Base-by-base conservation (phyloP, 2,888 invertebrate species). In the Sesia apiformis region DNA sequence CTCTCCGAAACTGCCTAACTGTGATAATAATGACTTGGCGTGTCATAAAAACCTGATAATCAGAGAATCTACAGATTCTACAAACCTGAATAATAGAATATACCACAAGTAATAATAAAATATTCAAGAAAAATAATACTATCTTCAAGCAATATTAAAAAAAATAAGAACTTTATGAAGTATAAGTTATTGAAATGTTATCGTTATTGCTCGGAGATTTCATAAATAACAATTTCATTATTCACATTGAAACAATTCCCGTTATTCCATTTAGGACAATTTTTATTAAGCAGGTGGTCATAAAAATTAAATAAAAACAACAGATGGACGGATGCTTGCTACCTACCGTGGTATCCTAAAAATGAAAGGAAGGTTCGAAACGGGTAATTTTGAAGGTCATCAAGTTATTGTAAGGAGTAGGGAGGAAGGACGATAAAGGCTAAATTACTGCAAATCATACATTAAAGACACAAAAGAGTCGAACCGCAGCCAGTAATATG, bases 1-100 rank as follows among this genome's bases (percentile, higher is more conserved):
- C 67, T 60, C 68, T 63, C 58, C 65, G 72, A 73, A 74, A 75
- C 71, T 73, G 39, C 69, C 67, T 78, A 72, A 77, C 74, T 64
- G 74, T 70, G 74, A 76, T 79, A 42, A 52, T 52, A 74, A 80
- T 71, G 50, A 50, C 50, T 8, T 50, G 38, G 23, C 50, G 38
- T 5, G 38, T 50, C 7, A 38, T 50, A 39, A 39, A 50, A 38
- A 50, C 23, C 50, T 38, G 52, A n/a, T 56, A 53, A 52, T 41
- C n/a, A 39, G 40, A 63, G 63, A 55, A 57, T 23, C n/a, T 8
- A 23, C 23, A 8, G 23, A 46, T 46, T n/a, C 23, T 46, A 46
- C 4, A 46, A 46, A 46, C 8, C 46, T 5, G 23, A 4, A 8
- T n/a, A 23, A 8, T 23, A 23, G 2, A 23, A 23, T 23, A 1